Conservation (phyloP, 2,113 vertebrate genomes). For the Istiophorus platypterus region DNA sequence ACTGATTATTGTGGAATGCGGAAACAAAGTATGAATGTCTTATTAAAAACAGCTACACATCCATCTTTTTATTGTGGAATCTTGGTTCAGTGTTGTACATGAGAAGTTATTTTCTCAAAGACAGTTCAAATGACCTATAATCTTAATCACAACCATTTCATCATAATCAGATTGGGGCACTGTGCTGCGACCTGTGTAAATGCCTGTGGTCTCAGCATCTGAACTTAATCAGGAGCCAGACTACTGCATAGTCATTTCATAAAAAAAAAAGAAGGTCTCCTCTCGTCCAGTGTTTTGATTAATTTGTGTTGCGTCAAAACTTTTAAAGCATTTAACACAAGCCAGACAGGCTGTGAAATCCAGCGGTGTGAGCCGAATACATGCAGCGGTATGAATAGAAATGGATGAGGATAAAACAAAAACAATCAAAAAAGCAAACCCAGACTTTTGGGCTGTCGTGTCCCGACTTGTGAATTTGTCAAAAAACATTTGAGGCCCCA, state of each 20-base stretch:
- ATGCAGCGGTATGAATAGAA: background rate
- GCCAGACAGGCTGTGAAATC: background rate
- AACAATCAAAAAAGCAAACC: background rate
- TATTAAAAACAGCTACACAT: background rate
- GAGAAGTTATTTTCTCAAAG: background rate
- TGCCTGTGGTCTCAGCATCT: background rate
- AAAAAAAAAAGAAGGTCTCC: background rate
- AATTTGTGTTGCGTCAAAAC: background rate
- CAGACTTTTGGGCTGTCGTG: background rate
- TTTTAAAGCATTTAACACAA: too few relatives aligned
- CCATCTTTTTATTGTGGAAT: background rate
- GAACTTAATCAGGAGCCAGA: too few relatives aligned
- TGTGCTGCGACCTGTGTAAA: background rate
- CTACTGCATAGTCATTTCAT: background rate
- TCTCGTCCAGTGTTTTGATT: background rate
- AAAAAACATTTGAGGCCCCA: conserved; percentile 1
- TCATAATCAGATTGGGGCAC: background rate
- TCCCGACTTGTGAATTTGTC: background rate
- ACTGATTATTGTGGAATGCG: too few relatives aligned
- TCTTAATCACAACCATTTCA: background rate
- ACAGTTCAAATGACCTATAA: background rate
- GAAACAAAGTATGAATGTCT: background rate
- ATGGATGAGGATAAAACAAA: too few relatives aligned
- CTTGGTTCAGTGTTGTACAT: background rate
- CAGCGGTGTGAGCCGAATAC: background rate